Conservation (phyloP, 2,888 invertebrate genomes). For the Pristionchus fissidentatus region DNA sequence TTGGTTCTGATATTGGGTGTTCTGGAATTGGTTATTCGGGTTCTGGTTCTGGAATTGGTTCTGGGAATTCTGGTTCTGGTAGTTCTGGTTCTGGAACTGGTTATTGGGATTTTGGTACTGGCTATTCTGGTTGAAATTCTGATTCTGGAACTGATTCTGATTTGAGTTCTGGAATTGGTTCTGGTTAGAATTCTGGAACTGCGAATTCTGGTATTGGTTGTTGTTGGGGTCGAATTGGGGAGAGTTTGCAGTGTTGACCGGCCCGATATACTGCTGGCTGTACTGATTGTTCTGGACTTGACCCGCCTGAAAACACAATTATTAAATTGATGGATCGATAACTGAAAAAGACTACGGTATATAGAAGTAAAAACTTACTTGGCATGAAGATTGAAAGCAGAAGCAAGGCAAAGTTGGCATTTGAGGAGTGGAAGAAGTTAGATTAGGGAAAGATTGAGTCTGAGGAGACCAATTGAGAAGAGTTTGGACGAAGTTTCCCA, state of each 20-base stretch:
- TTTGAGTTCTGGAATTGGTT: slow-evolving; percentile 36
- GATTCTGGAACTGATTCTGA: slow-evolving; percentile 6
- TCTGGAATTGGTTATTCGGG: too few species aligned
- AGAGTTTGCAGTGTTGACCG: neutral
- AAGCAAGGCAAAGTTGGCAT: slow-evolving; percentile 46
- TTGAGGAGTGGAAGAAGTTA: neutral
- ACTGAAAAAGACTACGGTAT: too few species aligned
- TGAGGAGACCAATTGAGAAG: slow-evolving; percentile 43
- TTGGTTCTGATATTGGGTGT: too few species aligned
- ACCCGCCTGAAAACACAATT: slow-evolving; percentile 24
- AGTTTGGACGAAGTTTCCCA: slow-evolving; percentile 40
- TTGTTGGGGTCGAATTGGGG: slow-evolving; percentile 28
- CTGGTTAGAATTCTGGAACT: slow-evolving; percentile 27
- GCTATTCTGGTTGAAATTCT: neutral
- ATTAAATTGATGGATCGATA: neutral
- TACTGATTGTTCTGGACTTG: slow-evolving; percentile 17
- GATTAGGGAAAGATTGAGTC: neutral
- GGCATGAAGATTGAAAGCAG: slow-evolving; percentile 45
- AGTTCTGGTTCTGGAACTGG: slow-evolving; percentile 19
- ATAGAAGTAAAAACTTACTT: neutral
- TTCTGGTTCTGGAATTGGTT: slow-evolving; percentile 7
- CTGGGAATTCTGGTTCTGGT: neutral
- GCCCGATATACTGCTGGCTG: slow-evolving; percentile 25
- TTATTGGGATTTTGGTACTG: neutral
- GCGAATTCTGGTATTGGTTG: slow-evolving; percentile 27